Base-by-base conservation (phyloP, 2,888 invertebrate species). In the Troglohyphantes excavatus region DNA sequence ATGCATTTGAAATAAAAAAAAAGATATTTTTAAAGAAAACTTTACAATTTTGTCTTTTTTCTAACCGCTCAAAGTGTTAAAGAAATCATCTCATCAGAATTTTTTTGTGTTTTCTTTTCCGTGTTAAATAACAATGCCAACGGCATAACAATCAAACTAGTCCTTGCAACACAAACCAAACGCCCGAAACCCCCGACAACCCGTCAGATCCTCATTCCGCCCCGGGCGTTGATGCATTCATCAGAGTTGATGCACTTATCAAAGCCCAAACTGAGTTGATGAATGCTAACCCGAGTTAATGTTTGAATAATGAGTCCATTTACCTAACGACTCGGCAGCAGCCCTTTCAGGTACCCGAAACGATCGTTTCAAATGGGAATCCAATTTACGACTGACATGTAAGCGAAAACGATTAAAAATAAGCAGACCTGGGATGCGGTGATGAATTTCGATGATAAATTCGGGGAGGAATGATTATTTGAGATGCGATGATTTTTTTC, bases 261-360 rank as follows among this genome's bases (percentile, higher is more conserved):
- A 65, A 21, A 27, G 63, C 29, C 59, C 29, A 59, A 33, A 2
- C 53, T 53, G 39, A 39, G 39, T n/a, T 53, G 70, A 85, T 76
- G 85, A n/a, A 26, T 19, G 21, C 33, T 6, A 39, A 76, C 19
- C 39, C 85, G 9, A 43, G 33, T 67, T 85, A 85, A 85, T 78
- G 85, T 68, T 78, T 85, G 85, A 85, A 85, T 85, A 85, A 85
- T 78, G 85, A 85, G 70, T 70, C 70, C 85, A 85, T 85, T 70
- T 85, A 26, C 68, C 43, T 78, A 85, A 85, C 76, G 85, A 85
- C 73, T 73, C 70, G 2, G 17, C 59, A 39, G 13, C 17, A 19
- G 81, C n/a, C 21, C 53, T 63, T 26, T 21, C 7, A 43, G 7
- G 53, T 9, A n/a, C 19, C 17, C 13, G 83, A 65, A 73, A 46